Conservation (phyloP, 2,888 invertebrate genomes). For the Polyommatus iphigenia region DNA sequence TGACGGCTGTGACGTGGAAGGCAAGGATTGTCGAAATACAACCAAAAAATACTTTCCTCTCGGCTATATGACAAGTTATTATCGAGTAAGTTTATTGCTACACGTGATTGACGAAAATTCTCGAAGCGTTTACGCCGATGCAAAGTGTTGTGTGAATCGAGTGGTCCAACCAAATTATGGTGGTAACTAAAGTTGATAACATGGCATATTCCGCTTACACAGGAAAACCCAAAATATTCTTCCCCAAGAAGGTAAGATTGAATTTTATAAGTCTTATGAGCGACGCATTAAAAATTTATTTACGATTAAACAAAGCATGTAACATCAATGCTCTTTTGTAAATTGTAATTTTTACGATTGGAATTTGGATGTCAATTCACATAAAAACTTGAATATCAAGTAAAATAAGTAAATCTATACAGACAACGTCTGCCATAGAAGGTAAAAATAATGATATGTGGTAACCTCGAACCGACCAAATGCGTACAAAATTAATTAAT, state of each 20-base stretch:
- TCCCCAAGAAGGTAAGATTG: conserved; percentile 74
- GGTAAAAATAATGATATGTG: conserved; percentile 43
- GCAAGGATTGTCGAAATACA: conserved; percentile 69
- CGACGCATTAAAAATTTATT: not conserved
- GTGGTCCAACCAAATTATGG: conserved; percentile 73
- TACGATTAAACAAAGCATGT: not conserved
- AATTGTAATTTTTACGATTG: not conserved
- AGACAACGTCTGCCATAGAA: conserved; percentile 41
- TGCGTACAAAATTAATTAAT: conserved; percentile 37
- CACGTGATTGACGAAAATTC: conserved; percentile 72
- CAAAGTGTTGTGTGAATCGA: conserved; percentile 63
- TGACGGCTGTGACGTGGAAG: conserved; percentile 68
- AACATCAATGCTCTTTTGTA: not conserved
- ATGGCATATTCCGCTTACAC: conserved; percentile 76
- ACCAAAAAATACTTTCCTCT: conserved; percentile 65
- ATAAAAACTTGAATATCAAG: not conserved
- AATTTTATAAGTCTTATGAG: not conserved
- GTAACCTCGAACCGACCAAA: conserved; percentile 37
- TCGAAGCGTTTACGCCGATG: conserved; percentile 60
- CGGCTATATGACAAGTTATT: conserved; percentile 55
- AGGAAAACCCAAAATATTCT: conserved; percentile 77
- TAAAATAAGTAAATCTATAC: conserved; percentile 4
- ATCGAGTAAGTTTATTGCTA: conserved; percentile 49
- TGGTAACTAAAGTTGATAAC: conserved; percentile 75
- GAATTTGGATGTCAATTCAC: not conserved